These are phyloP conservation scores for Cephalopholis sonnerati DNA, from an alignment of 2,113 vertebrate species.

Conservation along the genomic window DNA sequence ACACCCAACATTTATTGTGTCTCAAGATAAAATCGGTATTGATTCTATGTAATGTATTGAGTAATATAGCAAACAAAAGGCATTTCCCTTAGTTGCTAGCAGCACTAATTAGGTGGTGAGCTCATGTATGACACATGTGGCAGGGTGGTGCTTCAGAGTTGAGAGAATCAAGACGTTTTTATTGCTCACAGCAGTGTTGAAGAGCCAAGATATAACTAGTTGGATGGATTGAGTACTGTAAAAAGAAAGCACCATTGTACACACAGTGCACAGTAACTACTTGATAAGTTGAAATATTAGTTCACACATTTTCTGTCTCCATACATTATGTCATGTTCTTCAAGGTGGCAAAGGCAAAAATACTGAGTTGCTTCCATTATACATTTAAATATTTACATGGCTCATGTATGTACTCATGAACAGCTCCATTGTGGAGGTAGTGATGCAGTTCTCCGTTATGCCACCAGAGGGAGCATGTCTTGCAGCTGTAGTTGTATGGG, in stretches of 20 bases:
- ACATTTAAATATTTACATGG: conserved; percentile 3
- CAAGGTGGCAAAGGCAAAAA: neutral
- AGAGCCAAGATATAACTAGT: neutral
- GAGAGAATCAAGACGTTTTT: neutral
- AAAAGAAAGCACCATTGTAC: neutral
- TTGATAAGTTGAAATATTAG: neutral
- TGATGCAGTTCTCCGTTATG: conserved; percentile 5
- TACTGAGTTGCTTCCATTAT: neutral
- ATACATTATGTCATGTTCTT: neutral
- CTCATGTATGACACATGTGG: neutral
- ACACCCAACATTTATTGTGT: neutral
- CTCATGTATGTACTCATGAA: conserved; percentile 1
- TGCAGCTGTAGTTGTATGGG: conserved; percentile 12
- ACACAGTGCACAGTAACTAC: too few relatives aligned
- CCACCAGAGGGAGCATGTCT: conserved; percentile 69
- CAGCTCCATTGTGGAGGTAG: neutral
- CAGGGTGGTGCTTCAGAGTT: neutral
- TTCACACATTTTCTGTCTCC: neutral
- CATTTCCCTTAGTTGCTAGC: neutral
- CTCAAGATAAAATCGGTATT: neutral
- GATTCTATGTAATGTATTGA: neutral
- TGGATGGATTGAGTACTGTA: neutral
- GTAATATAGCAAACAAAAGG: neutral
- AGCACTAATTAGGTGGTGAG: neutral
- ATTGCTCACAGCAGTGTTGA: neutral